Base-by-base conservation (phyloP, 2,888 invertebrate species). In the Drosophila prostipennis region DNA sequence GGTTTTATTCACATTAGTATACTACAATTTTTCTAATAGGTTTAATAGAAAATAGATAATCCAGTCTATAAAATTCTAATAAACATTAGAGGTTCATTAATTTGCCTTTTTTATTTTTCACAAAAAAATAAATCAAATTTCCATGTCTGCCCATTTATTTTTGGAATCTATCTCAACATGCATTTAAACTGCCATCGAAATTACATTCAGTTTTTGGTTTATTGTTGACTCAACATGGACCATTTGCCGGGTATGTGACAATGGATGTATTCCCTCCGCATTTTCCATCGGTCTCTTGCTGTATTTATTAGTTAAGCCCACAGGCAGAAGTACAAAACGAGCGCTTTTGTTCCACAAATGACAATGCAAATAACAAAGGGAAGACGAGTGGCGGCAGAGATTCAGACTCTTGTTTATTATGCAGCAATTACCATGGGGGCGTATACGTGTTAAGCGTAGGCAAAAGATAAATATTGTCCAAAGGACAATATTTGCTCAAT, bases 351-450 rank as follows among this genome's bases (percentile, higher is more conserved):
- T 76, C 74, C 74, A 67, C 85, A 87, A 84, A 81, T 80, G 80
- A 87, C 87, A 80, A 87, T 80, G 87, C 80, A 80, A 87, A 84
- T 87, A 78, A 65, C 69, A 65, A 68, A 45, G 32, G 64, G 43
- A 68, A 68, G 68, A 53, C 68, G 43, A 61, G 19, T 46, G 60
- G 14, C 58, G 26, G 39, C 19, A 51, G 64, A 45, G 64, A 67
- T 37, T 45, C 37, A 37, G 37, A 40, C 16, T 37, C 69, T 65
- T 80, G 82, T 81, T 84, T 81, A 79, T 80, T 87, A 87, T 80
- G 74, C 79, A 87, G 87, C 85, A 85, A 80, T 80, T 80, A 87
- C 79, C 87, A 80, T 80, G 87, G 80, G 80, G 80, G 80, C 80
- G 80, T 84, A 87, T 80, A 80, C 80, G 80, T 80, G 80, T 80